These are phyloP conservation scores for Cosmia trapezina DNA, from an alignment of 2,888 invertebrate genomes.

Conservation along the genomic window DNA sequence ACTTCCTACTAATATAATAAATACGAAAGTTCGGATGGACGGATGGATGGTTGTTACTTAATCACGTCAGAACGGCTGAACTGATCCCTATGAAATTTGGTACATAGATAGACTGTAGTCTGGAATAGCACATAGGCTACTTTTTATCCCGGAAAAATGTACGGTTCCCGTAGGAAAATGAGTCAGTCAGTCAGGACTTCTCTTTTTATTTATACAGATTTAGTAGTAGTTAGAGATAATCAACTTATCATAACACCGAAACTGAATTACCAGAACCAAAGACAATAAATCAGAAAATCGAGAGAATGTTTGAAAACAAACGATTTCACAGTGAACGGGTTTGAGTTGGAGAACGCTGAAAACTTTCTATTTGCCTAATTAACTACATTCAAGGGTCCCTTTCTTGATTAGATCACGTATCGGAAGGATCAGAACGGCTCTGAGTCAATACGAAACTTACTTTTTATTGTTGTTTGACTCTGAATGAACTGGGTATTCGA, in stretches of 20 bases:
- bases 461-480: slow-evolving; percentile 81
- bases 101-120: no score
- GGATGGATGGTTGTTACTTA: no score
- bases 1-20: no score
- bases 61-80: no score
- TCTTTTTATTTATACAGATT: no score
- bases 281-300: slow-evolving; percentile 57
- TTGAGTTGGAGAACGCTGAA: slow-evolving; percentile 67
- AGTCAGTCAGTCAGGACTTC: no score
- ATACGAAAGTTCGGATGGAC: no score
- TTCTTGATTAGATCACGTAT: slow-evolving; percentile 87
- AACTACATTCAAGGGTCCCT: slow-evolving; percentile 84
- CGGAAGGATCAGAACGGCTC: slow-evolving; percentile 82
- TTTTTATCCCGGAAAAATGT: no score
- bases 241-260: slow-evolving; percentile 3
- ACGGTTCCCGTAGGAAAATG: no score
- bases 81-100: no score
- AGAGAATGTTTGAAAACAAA: slow-evolving; percentile 75
- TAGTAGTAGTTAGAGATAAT: no score
- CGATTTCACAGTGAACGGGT: slow-evolving; percentile 72
- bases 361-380: slow-evolving; percentile 87
- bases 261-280: slow-evolving; percentile 31
- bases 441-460: slow-evolving; percentile 81
- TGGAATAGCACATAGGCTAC: no score
- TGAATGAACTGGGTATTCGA: slow-evolving; percentile 73